Conservation (phyloP, 1,140 invertebrate genomes). For the Sinonovacula constricta region DNA sequence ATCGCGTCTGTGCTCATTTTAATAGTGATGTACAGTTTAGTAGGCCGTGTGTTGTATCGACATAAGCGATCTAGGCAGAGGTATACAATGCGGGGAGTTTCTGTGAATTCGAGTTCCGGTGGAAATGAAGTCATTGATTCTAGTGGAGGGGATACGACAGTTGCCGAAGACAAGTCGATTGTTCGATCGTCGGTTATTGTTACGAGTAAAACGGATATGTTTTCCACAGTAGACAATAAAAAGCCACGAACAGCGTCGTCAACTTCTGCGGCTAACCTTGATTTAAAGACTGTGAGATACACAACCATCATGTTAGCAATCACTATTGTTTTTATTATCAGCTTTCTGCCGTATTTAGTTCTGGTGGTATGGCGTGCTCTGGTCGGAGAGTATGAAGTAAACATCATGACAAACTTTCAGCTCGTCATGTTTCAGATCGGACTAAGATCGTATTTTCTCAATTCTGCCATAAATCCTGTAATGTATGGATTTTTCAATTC, state of each 20-base stretch:
- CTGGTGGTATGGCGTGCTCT: constrained; percentile 17
- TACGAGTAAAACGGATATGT: background rate
- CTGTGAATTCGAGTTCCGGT: background rate
- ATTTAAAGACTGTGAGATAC: constrained; percentile 25
- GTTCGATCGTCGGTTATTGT: background rate
- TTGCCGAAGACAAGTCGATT: background rate
- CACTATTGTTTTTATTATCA: constrained; percentile 35
- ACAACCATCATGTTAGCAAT: constrained; percentile 43
- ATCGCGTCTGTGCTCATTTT: constrained; percentile 4
- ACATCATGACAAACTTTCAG: constrained; percentile 21
- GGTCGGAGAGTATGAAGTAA: constrained; percentile 2
- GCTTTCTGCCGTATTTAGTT: constrained; percentile 34
- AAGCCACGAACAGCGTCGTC: background rate
- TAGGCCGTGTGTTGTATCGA: constrained; percentile 11
- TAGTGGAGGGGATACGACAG: background rate
- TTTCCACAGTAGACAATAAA: background rate
- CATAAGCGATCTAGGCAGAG: constrained; percentile 11
- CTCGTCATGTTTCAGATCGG: constrained; percentile 58
- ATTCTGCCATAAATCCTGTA: constrained; percentile 55
- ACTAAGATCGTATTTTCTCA: constrained; percentile 57
- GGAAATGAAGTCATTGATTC: background rate
- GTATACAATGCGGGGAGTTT: background rate
- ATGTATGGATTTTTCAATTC: constrained; percentile 63
- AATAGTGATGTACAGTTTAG: constrained; percentile 23
- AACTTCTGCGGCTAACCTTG: background rate